These are phyloP conservation scores for Poecilia gillii DNA, from an alignment of 2,797 vertebrate species.

Conservation along the genomic window DNA sequence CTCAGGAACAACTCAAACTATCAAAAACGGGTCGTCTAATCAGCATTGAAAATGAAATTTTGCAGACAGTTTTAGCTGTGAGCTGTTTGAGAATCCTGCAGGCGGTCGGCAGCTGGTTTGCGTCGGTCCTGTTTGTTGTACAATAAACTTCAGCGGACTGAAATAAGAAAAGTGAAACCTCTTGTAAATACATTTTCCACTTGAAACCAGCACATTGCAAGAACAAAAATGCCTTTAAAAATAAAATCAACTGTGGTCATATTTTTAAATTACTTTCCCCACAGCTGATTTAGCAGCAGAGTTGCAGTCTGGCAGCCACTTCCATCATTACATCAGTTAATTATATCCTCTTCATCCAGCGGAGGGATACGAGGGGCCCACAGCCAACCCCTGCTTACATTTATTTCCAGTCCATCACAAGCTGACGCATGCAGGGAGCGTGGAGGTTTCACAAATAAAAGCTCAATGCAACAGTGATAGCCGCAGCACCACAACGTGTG, in stretches of 20 bases:
- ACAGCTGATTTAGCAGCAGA: neutral
- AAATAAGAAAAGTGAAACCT: neutral
- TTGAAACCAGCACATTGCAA: neutral
- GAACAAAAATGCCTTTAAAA: neutral
- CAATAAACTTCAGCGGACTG: neutral
- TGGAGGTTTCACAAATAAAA: constrained; percentile 10
- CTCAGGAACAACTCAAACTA: neutral
- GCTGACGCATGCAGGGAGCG: neutral
- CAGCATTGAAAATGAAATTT: neutral
- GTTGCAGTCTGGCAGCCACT: neutral
- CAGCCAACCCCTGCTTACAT: constrained; percentile 2
- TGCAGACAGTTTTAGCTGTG: neutral
- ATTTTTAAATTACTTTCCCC: neutral
- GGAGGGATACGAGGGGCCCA: neutral
- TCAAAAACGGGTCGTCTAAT: neutral
- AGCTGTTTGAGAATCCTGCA: neutral
- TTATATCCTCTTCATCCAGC: neutral
- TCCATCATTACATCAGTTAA: constrained; percentile 5
- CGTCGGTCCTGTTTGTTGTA: neutral
- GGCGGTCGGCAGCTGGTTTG: neutral
- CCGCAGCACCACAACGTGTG: neutral
- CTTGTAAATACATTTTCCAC: neutral
- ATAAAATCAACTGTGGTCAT: neutral
- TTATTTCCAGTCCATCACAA: constrained; percentile 12
- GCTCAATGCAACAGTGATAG: neutral